Evolutionary conservation across 92 coral and sea anemone species (phyloP).

Genomic region (Epizoanthus scotinus): DNA sequence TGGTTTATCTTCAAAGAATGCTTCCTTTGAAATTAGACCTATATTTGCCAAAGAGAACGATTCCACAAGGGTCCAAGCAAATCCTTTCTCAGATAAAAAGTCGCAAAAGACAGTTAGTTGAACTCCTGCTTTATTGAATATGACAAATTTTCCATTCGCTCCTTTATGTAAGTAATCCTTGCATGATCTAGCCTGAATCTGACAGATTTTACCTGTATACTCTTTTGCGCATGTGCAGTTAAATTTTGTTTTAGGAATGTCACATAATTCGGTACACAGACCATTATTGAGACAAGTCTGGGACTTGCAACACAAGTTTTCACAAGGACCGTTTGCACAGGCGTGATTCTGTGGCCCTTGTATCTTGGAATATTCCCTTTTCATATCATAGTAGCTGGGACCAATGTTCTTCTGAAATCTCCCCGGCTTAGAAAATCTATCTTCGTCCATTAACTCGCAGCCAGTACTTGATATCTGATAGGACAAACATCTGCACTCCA

Average conservation of each 20-base stretch:
- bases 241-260: conserved; percentile 45
- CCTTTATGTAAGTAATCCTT: not conserved
- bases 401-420: no score
- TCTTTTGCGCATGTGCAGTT: conserved; percentile 45
- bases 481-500: not conserved
- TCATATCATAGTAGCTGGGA: no score
- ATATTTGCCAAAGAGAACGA: conserved; percentile 56
- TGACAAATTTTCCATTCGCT: not conserved
- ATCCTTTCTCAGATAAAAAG: conserved; percentile 21
- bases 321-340: not conserved
- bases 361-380: no score
- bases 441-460: no score
- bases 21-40: conserved; percentile 9
- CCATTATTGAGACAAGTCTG: conserved; percentile 58
- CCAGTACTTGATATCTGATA: not conserved
- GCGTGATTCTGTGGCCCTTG: not conserved
- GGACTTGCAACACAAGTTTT: conserved; percentile 47
- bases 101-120: not conserved
- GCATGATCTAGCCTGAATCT: conserved; percentile 18
- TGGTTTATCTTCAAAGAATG: conserved; percentile 41
- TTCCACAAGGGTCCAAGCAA: conserved; percentile 62
- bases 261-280: conserved; percentile 52
- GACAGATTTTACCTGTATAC: conserved; percentile 53
- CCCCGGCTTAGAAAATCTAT: no score
- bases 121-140: not conserved